These are phyloP conservation scores for Eremobia ochroleuca DNA, from an alignment of 2,888 invertebrate species.

Conservation along the genomic window DNA sequence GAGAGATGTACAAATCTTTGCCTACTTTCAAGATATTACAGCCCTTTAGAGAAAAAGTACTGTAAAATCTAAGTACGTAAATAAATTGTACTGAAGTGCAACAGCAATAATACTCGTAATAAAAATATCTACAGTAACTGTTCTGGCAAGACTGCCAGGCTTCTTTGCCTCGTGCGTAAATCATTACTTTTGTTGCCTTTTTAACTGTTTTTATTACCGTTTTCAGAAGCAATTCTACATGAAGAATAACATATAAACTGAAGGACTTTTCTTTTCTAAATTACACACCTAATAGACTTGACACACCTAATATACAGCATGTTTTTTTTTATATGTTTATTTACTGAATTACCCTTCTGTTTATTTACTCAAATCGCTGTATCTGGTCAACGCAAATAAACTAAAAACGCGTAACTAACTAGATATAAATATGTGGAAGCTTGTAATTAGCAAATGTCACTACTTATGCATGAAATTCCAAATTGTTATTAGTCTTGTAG, in stretches of 20 bases:
- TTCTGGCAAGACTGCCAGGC: constrained; percentile 69
- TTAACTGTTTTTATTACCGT: constrained; percentile 70
- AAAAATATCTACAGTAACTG: constrained; percentile 71
- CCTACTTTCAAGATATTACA: background rate
- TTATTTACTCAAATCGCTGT: too few species aligned
- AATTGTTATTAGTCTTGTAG: too few species aligned
- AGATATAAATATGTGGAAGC: too few species aligned
- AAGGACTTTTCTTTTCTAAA: background rate
- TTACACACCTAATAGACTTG: too few species aligned
- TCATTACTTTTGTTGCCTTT: constrained; percentile 78
- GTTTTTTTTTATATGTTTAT: too few species aligned
- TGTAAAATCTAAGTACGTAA: constrained; percentile 35
- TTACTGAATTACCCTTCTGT: too few species aligned
- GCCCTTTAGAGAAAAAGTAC: background rate
- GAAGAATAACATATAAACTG: constrained; percentile 8
- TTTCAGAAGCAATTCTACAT: constrained; percentile 9
- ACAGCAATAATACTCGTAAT: constrained; percentile 68
- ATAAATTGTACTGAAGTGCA: constrained; percentile 56
- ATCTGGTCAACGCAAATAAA: too few species aligned
- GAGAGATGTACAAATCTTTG: background rate
- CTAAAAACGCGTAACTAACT: too few species aligned
- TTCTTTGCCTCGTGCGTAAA: constrained; percentile 75
- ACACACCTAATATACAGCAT: too few species aligned
- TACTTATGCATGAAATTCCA: too few species aligned
- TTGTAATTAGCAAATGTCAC: too few species aligned